Base-by-base conservation (phyloP, 2,797 vertebrate species). In the Cirrhinus mrigala region DNA sequence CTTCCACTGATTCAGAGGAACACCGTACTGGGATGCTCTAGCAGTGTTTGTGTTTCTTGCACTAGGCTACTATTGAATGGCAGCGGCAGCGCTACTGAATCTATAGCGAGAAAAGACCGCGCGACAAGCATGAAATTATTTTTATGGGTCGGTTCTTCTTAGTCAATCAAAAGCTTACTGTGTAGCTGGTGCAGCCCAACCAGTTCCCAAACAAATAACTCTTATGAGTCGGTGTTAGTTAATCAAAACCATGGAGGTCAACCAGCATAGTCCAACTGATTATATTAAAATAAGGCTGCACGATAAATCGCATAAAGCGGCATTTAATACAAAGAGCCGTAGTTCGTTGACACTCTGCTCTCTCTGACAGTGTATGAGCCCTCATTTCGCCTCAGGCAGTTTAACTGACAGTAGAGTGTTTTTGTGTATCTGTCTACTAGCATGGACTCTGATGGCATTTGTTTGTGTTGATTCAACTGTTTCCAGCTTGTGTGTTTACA, bases 401-500 rank as follows among this genome's bases (percentile, higher is more conserved):
- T 87, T 79, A 79, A 68, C 68, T 80, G 66, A 75, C 20, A 33
- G 60, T 81, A 73, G 58, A 27, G 46, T 50, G 46, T 84, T 27
- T 62, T 77, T 84, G 71, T 76, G 60, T 46, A 48, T 78, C 46
- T 64, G 73, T 73, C 18, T 50, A 64, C 4, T 74, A 16, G 37
- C 40, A 40, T 52, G 6, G 62, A 82, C n/a, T 56, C 50, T n/a
- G 71, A 33, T 40, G 40, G 24, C 7, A 58, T 52, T 70, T 79
- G 69, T 80, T 20, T 86, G 66, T 73, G 12, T 64, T 33, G 40
- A 46, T 88, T 18, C 68, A 29, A 16, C 11, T 48, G 22, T 79
- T n/a, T 77, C 29, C n/a, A 68, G 12, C 56, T 44, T 44, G 46
- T 93, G 90, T 37, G 10, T 93, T 91, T 93, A 91, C 90, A 91